Evolutionary conservation across 2,797 vertebrate genomes (phyloP), one percentile per base, ranked within the genome.

Genomic region (Erpetoichthys calabaricus): DNA sequence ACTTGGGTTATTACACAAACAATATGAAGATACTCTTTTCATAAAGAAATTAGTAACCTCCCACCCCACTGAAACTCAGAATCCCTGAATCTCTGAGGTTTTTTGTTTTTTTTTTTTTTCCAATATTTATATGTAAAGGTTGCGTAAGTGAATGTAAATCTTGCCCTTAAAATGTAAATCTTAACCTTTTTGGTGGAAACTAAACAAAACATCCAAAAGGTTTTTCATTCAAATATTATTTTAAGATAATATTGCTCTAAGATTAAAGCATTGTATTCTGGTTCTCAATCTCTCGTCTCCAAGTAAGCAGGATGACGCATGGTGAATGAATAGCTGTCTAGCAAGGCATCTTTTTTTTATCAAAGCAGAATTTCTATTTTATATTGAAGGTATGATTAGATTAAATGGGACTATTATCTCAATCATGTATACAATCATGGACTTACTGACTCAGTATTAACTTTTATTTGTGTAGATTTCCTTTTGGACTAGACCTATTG

Each of bases 351-450:
- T 55, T 51, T 25, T 53, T 10, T 45, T 63, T 55, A 47, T 63
- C 62, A 63, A 63, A 63, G 62, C 58, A 53, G 41, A 50, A 53
- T 45, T 25, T 25, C n/a, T 63, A 47, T 50, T 47, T 7, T 49
- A 42, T 56, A 55, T 59, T 51, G 5, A 45, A 45, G 50, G 55
- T 51, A 45, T 42, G 41, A 46, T 57, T 53, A 61, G 42, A 57
- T 44, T 51, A 51, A 57, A 52, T 25, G 42, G 49, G 7, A 25
- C 25, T 25, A 25, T 25, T 25, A 25, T 25, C 25, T 25, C 25
- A 25, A 25, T 25, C 25, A 25, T 25, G 25, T 25, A 25, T 25
- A 25, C 25, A 25, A 25, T 25, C 25, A 25, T 25, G 25, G 25
- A 25, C 25, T 25, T 25, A 25, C 25, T 25, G 25, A 25, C 2